Evolutionary conservation across 2,888 invertebrate genomes (phyloP).

Genomic region (Dyspetes luteomarginatus): DNA sequence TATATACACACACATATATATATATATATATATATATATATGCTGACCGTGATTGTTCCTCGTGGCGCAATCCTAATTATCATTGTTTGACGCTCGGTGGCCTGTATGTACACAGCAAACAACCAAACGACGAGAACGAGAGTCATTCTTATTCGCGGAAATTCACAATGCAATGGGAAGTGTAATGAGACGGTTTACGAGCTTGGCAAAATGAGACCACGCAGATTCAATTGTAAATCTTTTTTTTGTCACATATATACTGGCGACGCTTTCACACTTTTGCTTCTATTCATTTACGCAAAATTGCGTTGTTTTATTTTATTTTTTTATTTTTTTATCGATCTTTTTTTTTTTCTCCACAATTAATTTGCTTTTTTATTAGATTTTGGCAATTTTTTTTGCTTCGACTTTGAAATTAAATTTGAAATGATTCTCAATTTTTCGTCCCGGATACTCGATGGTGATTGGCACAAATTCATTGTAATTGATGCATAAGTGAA

Average conservation of each 20-base stretch:
- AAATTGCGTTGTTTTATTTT: slow-evolving; percentile 38
- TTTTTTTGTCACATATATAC: no score
- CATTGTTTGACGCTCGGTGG: slow-evolving; percentile 75
- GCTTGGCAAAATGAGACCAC: slow-evolving; percentile 26
- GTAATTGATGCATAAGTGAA: no score
- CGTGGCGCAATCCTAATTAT: slow-evolving; percentile 81
- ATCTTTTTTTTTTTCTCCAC: background rate
- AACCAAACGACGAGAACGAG: slow-evolving; percentile 8
- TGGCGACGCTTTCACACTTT: slow-evolving; percentile 38
- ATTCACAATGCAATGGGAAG: slow-evolving; percentile 59
- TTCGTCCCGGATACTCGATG: no score
- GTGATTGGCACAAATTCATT: no score
- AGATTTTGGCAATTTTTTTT: no score
- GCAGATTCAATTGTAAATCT: slow-evolving; percentile 59
- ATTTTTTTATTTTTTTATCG: background rate
- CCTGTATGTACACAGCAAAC: slow-evolving; percentile 46
- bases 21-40: no score
- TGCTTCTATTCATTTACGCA: slow-evolving; percentile 60
- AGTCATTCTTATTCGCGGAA: slow-evolving; percentile 60
- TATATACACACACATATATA: background rate
- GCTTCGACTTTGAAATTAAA: no score
- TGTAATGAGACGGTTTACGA: slow-evolving; percentile 67
- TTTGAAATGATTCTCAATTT: no score
- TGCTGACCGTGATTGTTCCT: slow-evolving; percentile 78
- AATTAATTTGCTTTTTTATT: no score